Evolutionary conservation across 1,140 invertebrate genomes (phyloP).

Genomic region (Drosophila parabipectinata): DNA sequence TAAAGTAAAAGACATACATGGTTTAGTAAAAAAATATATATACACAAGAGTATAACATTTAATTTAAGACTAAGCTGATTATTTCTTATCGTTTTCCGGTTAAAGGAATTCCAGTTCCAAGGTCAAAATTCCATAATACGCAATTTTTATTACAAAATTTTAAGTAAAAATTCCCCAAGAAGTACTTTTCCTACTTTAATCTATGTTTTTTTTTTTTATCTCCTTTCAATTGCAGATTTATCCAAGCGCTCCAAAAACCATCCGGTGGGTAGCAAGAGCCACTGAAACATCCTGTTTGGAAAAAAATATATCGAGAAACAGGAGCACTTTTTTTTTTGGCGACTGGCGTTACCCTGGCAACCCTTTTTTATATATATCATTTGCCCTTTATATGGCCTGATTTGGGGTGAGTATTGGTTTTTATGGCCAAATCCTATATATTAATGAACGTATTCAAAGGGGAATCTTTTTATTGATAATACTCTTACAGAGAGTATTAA

Average conservation of each 20-base stretch:
- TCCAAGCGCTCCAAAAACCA: neutral
- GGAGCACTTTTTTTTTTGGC: slow-evolving; percentile 29
- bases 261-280: neutral
- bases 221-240: slow-evolving; percentile 13
- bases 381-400: slow-evolving; percentile 65
- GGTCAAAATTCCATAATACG: slow-evolving; percentile 36
- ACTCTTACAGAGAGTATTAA: neutral
- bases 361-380: slow-evolving; percentile 28
- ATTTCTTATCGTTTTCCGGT: slow-evolving; percentile 29
- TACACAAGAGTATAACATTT: neutral
- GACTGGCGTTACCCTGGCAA: neutral
- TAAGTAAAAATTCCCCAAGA: no score
- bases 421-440: neutral
- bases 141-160: slow-evolving; percentile 11
- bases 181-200: neutral
- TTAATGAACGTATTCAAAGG: neutral
- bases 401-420: slow-evolving; percentile 52
- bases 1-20: neutral
- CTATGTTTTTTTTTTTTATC: neutral
- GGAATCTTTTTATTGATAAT: neutral
- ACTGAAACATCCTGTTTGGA: slow-evolving; percentile 18
- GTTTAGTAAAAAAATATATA: neutral
- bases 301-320: slow-evolving; percentile 14
- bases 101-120: slow-evolving; percentile 16
- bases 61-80: neutral